Base-by-base conservation (phyloP, 2,797 vertebrate genomes). In the Botia almorhae region DNA sequence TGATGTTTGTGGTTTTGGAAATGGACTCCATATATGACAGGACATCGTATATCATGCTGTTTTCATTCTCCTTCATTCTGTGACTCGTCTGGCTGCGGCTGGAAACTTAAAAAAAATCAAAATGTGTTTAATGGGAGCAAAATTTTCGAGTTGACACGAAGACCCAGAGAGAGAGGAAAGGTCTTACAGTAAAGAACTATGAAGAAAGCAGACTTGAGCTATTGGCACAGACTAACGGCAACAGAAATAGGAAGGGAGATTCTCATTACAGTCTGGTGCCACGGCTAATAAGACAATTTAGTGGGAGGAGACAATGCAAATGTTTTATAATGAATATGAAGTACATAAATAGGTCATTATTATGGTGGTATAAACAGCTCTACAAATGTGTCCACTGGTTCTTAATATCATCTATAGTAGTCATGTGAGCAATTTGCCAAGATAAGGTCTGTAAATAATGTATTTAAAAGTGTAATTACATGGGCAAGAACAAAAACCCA, bases 1-100 rank as follows among this genome's bases (percentile, higher is more conserved):
- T 81, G 83, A 86, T 83, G 78, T 76, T 78, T 82, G 83, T 83
- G 84, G 85, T 84, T 85, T 86, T 76, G 67, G 76, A 85, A 83
- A 81, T 71, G 58, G 85, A 77, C 82, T 87, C 81, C 76, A 65
- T 14, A 76, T 83, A 67, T 86, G 83, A 86, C 84, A 83, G 81
- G 67, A 72, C 73, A 83, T 76, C 81, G 84, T 86, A 84, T 83
- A 88, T 87, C 85, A 84, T 78, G 46, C 64, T 79, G 70, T 81
- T 82, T 84, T 87, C 23, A 26, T 26, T 85, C 81, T 78, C 81
- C 72, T 84, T 86, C 75, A 78, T 84, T 84, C 84, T 17, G 10
- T 78, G 71, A 76, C 70, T 81, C 81, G 80, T 83, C 76, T 83
- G 81, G 76, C 76, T 69, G 33, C 63, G 51, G 77, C 75, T 68